Evolutionary conservation across 2,888 invertebrate species (phyloP).

Genomic region (Epirrita christyi): DNA sequence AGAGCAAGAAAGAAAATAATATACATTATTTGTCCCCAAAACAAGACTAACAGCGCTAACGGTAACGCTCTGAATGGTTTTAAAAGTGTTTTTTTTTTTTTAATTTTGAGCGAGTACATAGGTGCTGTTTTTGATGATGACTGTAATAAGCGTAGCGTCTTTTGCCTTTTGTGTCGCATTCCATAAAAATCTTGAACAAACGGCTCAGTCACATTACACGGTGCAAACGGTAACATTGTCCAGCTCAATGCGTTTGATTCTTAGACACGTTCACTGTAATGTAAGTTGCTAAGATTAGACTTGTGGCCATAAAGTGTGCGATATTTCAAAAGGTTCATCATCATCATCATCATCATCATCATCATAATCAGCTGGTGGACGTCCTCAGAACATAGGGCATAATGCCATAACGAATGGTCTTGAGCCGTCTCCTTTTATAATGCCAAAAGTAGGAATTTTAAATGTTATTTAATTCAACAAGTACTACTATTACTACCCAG

Average conservation of each 20-base stretch:
- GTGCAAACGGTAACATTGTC: conserved; percentile 74
- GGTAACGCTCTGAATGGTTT: too few relatives aligned
- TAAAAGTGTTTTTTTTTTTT: too few relatives aligned
- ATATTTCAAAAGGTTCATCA: neutral
- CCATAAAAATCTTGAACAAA: conserved; percentile 7
- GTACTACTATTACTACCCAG: too few relatives aligned
- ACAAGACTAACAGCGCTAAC: too few relatives aligned
- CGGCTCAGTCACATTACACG: conserved; percentile 41
- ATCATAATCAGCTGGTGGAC: neutral
- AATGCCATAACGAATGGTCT: neutral
- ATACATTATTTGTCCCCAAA: too few relatives aligned
- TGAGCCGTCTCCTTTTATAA: neutral
- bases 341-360: neutral
- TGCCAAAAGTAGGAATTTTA: too few relatives aligned
- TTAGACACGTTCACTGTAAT: conserved; percentile 78
- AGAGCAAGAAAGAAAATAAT: too few relatives aligned
- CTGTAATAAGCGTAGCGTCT: neutral
- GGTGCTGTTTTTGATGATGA: too few relatives aligned
- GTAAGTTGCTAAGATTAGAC: conserved; percentile 72
- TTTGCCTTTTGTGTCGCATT: conserved; percentile 2
- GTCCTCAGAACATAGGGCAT: too few relatives aligned
- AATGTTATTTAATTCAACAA: too few relatives aligned
- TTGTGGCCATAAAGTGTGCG: conserved; percentile 54
- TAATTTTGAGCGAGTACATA: too few relatives aligned
- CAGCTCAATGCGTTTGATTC: conserved; percentile 74